A percentile compares a stretch with the other conserved stretches of the same genome.
Conservation (phyloP, 1,140 invertebrate genomes). For the Mercenaria mercenaria region DNA sequence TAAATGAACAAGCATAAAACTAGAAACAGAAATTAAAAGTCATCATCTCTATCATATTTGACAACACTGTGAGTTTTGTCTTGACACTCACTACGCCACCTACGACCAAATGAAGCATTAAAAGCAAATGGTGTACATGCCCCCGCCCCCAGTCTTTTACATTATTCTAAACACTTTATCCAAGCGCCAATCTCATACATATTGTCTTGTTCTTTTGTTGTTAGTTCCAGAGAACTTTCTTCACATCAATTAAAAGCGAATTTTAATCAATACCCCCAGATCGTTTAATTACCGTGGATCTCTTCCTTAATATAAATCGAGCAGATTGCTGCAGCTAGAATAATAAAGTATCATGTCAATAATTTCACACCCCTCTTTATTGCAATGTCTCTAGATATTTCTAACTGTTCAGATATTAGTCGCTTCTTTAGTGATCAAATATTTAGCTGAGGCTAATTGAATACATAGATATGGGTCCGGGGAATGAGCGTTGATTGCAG, state of each 20-base stretch:
- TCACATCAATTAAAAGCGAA: conserved; percentile 13
- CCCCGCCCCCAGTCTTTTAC: no score
- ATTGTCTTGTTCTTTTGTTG: neutral
- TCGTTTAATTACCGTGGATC: conserved; percentile 49
- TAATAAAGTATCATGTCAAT: conserved; percentile 50
- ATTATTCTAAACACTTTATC: no score
- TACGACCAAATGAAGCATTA: no score
- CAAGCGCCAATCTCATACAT: no score
- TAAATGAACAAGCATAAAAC: neutral
- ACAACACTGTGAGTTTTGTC: no score
- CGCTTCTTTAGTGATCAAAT: conserved; percentile 48
- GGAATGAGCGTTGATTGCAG: conserved; percentile 5
- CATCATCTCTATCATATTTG: neutral
- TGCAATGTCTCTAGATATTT: conserved; percentile 6
- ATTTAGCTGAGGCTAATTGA: conserved; percentile 58
- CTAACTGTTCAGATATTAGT: conserved; percentile 40
- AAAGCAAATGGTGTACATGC: no score
- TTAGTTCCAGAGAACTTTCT: neutral
- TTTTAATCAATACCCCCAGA: conserved; percentile 48
- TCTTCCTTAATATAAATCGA: conserved; percentile 14
- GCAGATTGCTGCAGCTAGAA: conserved; percentile 35
- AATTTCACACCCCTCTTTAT: conserved; percentile 52
- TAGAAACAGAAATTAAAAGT: neutral
- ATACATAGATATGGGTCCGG: conserved; percentile 50
- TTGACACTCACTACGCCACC: no score